Percentiles rank a stretch among this genome's conserved stretches.
These are phyloP conservation scores for Parambassis ranga DNA, from an alignment of 2,797 vertebrate species.

Conservation along the genomic window DNA sequence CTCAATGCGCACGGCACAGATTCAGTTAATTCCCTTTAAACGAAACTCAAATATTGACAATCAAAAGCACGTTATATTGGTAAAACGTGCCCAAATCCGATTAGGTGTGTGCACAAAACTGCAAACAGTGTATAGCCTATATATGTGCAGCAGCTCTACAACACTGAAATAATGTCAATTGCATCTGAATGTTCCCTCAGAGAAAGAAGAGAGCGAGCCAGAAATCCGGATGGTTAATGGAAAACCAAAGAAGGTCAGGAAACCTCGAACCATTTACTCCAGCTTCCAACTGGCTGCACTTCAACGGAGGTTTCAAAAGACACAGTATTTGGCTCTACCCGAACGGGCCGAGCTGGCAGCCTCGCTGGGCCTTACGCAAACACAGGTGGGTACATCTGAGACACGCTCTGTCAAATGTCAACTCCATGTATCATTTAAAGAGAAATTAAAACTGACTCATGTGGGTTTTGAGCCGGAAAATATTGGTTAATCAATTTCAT, in stretches of 20 bases:
- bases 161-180: neutral
- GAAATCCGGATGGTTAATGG: constrained; percentile 97
- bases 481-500: constrained; percentile 2
- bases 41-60: neutral
- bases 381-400: constrained; percentile 84
- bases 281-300: constrained; percentile 97
- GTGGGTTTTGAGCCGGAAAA: neutral
- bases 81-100: neutral
- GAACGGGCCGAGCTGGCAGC: constrained; percentile 96
- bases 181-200: constrained; percentile 66
- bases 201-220: constrained; percentile 95
- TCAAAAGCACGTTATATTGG: too few relatives aligned
- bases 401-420: constrained; percentile 3
- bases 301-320: constrained; percentile 96
- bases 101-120: neutral
- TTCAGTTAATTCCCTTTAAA: too few relatives aligned
- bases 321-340: constrained; percentile 95
- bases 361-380: constrained; percentile 95
- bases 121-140: neutral
- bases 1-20: too few relatives aligned
- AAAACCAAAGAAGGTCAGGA: constrained; percentile 98
- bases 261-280: constrained; percentile 97
- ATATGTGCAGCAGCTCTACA: neutral
- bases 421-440: neutral
- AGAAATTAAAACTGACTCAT: neutral